Evolutionary conservation across 2,888 invertebrate species (phyloP), one percentile per base, ranked within the genome.

Genomic region (Lapara coniferarum): DNA sequence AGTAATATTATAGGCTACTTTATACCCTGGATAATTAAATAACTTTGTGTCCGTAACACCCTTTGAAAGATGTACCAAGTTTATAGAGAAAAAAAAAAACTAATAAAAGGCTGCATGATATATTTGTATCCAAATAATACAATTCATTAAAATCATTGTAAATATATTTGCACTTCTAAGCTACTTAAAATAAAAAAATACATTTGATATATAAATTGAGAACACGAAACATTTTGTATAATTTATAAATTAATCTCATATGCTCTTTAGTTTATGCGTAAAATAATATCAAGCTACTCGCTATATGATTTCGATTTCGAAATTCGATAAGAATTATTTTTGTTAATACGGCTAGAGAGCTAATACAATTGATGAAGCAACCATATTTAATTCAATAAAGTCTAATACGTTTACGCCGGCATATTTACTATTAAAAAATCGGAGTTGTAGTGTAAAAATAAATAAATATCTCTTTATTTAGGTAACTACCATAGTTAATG

Each of bases 41-140:
- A 37, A 37, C 5, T 8, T 37, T 2, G 37, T 6, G 37, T 5
- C 5, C 37, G 4, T 25, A 25, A 25, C 25, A 25, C 25, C 25
- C 25, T 25, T 25, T 25, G 25, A 25, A 37, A 37, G 37, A 37
- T 37, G 37, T 37, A 37, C 1, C 37, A 4, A 8, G 37, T 37
- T 37, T 37, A 37, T 37, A 37, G 8, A 37, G n/a, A 8, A 57
- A 19, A 58, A 16, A 51, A 69, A 71, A 66, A 14, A 67, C 52
- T 55, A 66, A 51, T 30, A 56, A 63, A 63, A 63, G 63, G 55
- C 66, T 72, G 71, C 69, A 69, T 71, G 67, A 69, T 71, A 68
- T 67, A 57, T 69, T 72, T 56, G 55, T 72, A 69, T 72, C 69
- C 66, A 69, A 71, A 72, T 72, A 71, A 72, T n/a, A 72, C 71